Evolutionary conservation across 2,113 vertebrate genomes (phyloP).

Genomic region (Leptobrachium leishanense): DNA sequence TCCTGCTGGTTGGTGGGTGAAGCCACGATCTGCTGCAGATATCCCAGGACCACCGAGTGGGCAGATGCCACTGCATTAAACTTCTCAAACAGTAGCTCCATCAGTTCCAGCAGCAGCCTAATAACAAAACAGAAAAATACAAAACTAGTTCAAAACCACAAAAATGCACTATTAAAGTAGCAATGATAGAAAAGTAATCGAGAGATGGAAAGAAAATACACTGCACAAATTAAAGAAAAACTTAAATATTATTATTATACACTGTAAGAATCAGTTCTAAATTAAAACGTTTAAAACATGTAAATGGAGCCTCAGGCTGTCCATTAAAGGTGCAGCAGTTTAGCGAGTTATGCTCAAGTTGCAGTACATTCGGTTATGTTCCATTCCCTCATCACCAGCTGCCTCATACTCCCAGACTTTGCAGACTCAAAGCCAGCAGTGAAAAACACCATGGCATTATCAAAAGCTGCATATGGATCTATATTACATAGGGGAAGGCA

Average conservation of each 20-base stretch:
- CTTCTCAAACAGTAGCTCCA: conserved; percentile 94
- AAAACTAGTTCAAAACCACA: background rate
- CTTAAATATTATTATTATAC: no score
- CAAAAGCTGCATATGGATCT: background rate
- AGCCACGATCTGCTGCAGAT: conserved; percentile 81
- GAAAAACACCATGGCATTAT: background rate
- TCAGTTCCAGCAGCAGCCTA: conserved; percentile 90
- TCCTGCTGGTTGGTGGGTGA: conserved; percentile 71
- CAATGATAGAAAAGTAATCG: no score
- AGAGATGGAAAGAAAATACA: no score
- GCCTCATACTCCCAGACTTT: background rate
- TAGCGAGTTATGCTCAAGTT: background rate
- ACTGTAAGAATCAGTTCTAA: no score
- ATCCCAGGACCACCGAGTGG: conserved; percentile 83
- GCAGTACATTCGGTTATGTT: background rate
- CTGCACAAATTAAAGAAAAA: no score
- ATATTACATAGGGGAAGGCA: background rate
- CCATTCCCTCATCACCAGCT: background rate
- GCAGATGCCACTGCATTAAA: conserved; percentile 92
- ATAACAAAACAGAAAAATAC: background rate
- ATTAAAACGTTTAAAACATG: background rate
- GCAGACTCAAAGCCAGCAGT: background rate
- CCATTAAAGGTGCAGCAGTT: background rate
- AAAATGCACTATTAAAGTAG: no score
- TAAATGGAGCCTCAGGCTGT: background rate